phyloP scores from a whole-genome alignment of 2,113 vertebrate genomes.

The Sciurus niger region DNA sequence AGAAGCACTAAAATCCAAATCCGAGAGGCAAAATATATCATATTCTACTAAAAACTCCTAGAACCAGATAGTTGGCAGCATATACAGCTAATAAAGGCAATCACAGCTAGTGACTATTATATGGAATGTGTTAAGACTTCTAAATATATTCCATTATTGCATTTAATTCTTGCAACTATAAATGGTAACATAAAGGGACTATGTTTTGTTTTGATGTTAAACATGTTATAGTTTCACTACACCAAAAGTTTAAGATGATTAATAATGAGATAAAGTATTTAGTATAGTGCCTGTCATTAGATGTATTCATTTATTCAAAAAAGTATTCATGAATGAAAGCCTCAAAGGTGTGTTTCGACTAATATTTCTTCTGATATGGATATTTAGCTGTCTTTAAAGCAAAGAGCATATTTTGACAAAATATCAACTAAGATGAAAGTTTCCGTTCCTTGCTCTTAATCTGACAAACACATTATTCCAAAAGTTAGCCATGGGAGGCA shows the following conservation, averaged over 20 bases:
- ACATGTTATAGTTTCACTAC: background rate
- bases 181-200: background rate
- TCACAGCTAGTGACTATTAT: background rate
- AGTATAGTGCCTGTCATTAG: background rate
- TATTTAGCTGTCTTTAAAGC: conserved; percentile 2
- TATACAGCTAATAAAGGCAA: background rate
- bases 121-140: background rate
- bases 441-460: background rate
- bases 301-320: conserved; percentile 25
- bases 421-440: background rate
- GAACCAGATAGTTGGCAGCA: background rate
- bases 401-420: conserved; percentile 32
- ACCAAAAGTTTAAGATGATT: conserved; percentile 17
- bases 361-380: background rate
- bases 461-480: background rate
- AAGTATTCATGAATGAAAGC: background rate
- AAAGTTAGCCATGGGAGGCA: conserved; percentile 2
- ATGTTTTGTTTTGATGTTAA: conserved; percentile 29
- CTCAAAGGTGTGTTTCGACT: background rate
- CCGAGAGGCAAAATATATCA: background rate
- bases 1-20: conserved; percentile 12
- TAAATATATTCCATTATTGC: conserved; percentile 20
- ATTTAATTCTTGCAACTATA: conserved; percentile 23
- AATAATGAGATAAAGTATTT: background rate
- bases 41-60: background rate